Evolutionary conservation across 2,113 vertebrate species (phyloP), one percentile per base, ranked within the genome.

Genomic region (Dolichallabes microphthalmus): DNA sequence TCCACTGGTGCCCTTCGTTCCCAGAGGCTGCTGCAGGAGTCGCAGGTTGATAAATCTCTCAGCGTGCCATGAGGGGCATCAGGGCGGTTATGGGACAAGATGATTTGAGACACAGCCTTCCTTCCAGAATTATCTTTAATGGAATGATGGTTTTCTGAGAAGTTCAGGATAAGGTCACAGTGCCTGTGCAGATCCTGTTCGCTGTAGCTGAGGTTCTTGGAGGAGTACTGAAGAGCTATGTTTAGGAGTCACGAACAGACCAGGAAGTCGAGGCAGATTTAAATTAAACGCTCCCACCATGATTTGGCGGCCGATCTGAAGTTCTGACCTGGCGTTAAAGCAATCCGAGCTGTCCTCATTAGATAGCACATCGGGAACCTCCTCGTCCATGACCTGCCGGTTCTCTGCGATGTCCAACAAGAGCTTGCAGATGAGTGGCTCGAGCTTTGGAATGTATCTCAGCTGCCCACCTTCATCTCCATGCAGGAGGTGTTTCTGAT

Each of bases 401-500:
- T 98, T 98, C 86, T 98, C 96, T 20, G 94, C 96, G 20, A 99
- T 93, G 90, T 98, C 96, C 78, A 97, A 78, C 30, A 99, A 90
- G 86, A 98, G 80, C 87, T 93, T 95, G 89, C 95, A 99, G 39
- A 98, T 93, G 0, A 99, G 90, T 66, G 96, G 94, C 77, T 99
- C 19, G 10, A 99, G 96, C 89, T 98, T 99, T 75, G 98, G 98
- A 77, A 98, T 91, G 0, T 98, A 83, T 82, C 94, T 97, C 88
- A 99, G 92, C 88, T 97, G 92, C 80, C 97, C 94, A 4, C 97
- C 96, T 92, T 99, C 98, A 0, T 93, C 93, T 39, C 98, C 98
- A 0, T 99, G 98, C 27, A 99, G 94, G 69, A 98, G 93, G 87
- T 97, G 96, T 82, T 95, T 95, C 93, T 99, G 98, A 30, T 96